Evolutionary conservation across 2,888 invertebrate genomes (phyloP), one percentile per base, ranked within the genome.

Genomic region (Pandemis cinnamomeana): DNA sequence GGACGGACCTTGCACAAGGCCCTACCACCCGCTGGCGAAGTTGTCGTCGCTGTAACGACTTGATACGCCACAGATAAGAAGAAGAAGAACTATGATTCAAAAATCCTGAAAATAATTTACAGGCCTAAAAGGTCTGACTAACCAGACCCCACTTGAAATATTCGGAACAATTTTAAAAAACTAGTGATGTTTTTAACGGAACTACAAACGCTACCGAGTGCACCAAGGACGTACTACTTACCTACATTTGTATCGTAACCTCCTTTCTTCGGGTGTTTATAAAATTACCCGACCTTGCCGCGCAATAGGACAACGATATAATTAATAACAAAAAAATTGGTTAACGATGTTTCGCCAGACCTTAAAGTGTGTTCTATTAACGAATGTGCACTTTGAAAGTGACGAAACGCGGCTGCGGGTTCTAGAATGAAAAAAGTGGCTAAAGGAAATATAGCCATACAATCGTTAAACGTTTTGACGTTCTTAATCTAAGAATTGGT

Each of bases 261-360:
- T 72, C 72, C 67, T 75, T 75, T 75, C 75, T 72, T 73, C 64
- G 55, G 13, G 66, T 44, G 61, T 61, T 71, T 58, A 69, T 62
- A 66, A 67, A 62, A 75, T 66, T 67, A 46, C 15, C 15, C 58
- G 75, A 75, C 75, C 75, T 75, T 75, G 75, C 66, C 42, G 10
- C 48, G 68, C 68, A 66, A 75, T 69, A 75, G 61, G 64, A 70
- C 70, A 73, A 67, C 73, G 44, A 70, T 74, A 74, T 71, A 71
- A 71, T 74, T 74, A 71, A 67, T 74, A 67, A 70, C 63, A 62
- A 53, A 67, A 67, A 46, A 72, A 71, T 66, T 58, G 66, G 27
- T 51, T 64, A 69, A 73, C 73, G 60, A 69, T 64, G 20, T 73
- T 73, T 66, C 73, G 60, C 46, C 73, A 73, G 69, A 73, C 70